Conservation (phyloP, 1,140 invertebrate genomes). For the Melitaea cinxia region DNA sequence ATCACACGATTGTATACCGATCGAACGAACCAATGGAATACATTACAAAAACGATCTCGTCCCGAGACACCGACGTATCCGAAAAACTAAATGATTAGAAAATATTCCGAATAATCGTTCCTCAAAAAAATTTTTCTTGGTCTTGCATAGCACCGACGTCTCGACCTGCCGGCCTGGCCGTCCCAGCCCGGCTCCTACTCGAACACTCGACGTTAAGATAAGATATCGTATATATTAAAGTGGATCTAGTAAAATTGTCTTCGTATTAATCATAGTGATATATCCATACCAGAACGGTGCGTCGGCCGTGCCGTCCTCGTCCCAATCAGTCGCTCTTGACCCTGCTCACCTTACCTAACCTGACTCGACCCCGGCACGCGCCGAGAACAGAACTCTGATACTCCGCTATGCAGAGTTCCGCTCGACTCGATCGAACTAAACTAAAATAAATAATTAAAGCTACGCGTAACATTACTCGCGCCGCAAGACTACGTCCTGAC, state of each 20-base stretch:
- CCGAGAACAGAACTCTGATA: neutral
- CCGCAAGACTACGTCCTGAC: neutral
- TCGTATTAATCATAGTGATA: conserved; percentile 8
- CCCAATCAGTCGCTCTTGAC: conserved; percentile 1
- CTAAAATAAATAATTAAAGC: conserved; percentile 22
- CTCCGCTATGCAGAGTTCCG: conserved; percentile 5
- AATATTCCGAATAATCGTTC: conserved; percentile 25
- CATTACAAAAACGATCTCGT: neutral
- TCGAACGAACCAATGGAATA: neutral
- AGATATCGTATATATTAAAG: neutral
- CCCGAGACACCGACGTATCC: neutral
- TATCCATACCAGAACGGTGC: conserved; percentile 4
- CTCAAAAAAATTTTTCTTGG: conserved; percentile 61
- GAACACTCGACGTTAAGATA: conserved; percentile 7
- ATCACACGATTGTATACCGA: neutral
- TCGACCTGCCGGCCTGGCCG: conserved; percentile 21
- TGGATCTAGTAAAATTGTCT: conserved; percentile 14
- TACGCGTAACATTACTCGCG: neutral
- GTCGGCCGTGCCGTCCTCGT: conserved; percentile 13
- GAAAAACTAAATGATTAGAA: conserved; percentile 17
- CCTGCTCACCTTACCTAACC: neutral
- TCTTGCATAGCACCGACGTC: conserved; percentile 61
- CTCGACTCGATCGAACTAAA: conserved; percentile 5
- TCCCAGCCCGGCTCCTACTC: neutral
- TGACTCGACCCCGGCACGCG: neutral